Evolutionary conservation across 2,797 vertebrate genomes (phyloP).

Genomic region (Psittacula derbiana): DNA sequence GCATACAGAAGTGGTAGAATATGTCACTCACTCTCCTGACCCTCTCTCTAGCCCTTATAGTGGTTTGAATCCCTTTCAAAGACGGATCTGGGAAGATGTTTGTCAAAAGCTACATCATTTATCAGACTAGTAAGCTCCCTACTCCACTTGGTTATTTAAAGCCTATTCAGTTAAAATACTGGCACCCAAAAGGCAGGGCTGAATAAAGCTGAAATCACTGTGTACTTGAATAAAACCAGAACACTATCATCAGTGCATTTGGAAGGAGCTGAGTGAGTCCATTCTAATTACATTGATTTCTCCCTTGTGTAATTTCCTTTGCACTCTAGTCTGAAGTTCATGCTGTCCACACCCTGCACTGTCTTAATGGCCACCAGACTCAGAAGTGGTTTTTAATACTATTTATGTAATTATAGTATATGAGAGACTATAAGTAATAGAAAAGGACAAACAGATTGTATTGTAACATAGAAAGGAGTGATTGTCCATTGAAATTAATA

Average conservation of each 20-base stretch:
- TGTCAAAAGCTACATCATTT: background rate
- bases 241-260: background rate
- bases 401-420: background rate
- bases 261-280: slow-evolving; percentile 27
- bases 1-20: background rate
- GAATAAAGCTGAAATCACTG: slow-evolving; percentile 41
- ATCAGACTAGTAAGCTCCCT: background rate
- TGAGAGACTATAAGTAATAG: background rate
- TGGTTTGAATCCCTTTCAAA: background rate
- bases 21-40: background rate
- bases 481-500: background rate
- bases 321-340: background rate
- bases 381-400: background rate
- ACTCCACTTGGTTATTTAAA: background rate
- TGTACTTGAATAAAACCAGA: background rate
- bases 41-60: background rate
- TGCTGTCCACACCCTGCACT: background rate
- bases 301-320: slow-evolving; percentile 13
- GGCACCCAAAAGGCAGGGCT: background rate
- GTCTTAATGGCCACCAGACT: background rate
- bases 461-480: background rate
- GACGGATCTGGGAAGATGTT: background rate
- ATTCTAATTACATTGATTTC: slow-evolving; percentile 7
- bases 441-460: background rate
- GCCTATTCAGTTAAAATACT: background rate